These are phyloP conservation scores for Acronicta aceris DNA, from an alignment of 2,888 invertebrate genomes.

Conservation along the genomic window DNA sequence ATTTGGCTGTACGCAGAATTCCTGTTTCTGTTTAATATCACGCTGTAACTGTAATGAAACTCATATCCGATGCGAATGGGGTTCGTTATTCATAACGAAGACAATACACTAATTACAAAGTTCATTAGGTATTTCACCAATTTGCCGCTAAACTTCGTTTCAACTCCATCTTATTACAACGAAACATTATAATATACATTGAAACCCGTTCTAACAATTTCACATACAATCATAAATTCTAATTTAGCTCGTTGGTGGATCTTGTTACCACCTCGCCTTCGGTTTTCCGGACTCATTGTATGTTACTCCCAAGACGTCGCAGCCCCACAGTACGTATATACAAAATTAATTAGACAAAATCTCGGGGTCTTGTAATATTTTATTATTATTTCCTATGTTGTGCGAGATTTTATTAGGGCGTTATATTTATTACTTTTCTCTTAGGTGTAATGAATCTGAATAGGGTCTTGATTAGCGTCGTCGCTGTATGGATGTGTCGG, in stretches of 20 bases:
- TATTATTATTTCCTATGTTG: slow-evolving; percentile 87
- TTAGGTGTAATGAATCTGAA: slow-evolving; percentile 82
- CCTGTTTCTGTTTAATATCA: slow-evolving; percentile 1
- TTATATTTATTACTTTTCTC: slow-evolving; percentile 86
- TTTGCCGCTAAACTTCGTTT: slow-evolving; percentile 71
- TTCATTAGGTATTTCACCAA: slow-evolving; percentile 70
- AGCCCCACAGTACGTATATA: slow-evolving; percentile 83
- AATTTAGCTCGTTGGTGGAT: slow-evolving; percentile 86
- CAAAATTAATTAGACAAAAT: slow-evolving; percentile 89
- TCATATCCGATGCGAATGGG: slow-evolving; percentile 11
- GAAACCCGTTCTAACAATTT: slow-evolving; percentile 86
- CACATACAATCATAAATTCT: slow-evolving; percentile 89
- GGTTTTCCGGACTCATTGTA: slow-evolving; percentile 85
- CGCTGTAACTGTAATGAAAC: slow-evolving; percentile 5
- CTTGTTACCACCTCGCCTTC: slow-evolving; percentile 83
- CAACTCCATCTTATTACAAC: slow-evolving; percentile 69
- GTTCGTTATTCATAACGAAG: slow-evolving; percentile 51
- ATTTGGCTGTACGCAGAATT: not conserved
- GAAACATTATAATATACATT: slow-evolving; percentile 77
- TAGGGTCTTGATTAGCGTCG: slow-evolving; percentile 84
- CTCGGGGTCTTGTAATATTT: slow-evolving; percentile 86
- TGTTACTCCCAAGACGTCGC: slow-evolving; percentile 86
- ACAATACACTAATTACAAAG: slow-evolving; percentile 71
- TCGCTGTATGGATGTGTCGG: slow-evolving; percentile 75
- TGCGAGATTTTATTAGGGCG: slow-evolving; percentile 83